Conservation (phyloP, 2,888 invertebrate genomes). For the Calameuta pallipes region DNA sequence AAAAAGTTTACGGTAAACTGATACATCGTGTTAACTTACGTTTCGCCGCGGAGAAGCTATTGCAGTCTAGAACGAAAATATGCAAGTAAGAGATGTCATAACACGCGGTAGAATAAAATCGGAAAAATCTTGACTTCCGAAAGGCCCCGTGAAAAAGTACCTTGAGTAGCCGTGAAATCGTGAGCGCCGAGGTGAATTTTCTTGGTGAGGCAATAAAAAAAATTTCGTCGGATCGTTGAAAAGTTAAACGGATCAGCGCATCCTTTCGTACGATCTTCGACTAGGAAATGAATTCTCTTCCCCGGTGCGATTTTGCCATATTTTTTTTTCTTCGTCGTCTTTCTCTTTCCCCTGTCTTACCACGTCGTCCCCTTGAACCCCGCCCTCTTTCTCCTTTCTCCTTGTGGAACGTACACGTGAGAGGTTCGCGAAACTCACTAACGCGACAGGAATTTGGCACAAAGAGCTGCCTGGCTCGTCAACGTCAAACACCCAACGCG, state of each 20-base stretch:
- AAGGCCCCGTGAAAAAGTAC: neutral
- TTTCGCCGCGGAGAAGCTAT: too few relatives aligned
- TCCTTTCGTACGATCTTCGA: neutral
- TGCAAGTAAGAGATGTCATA: neutral
- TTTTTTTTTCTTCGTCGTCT: neutral
- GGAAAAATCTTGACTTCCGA: neutral
- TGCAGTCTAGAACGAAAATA: too few relatives aligned
- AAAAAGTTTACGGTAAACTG: too few relatives aligned
- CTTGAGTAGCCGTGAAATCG: neutral
- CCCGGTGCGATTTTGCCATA: neutral
- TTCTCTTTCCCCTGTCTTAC: neutral
- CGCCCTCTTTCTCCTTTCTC: neutral
- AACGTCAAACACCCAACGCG: neutral
- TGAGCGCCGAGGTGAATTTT: neutral
- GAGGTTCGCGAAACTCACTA: neutral
- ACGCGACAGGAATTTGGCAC: neutral
- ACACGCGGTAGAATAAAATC: neutral
- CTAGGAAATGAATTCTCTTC: neutral
- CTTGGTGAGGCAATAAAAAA: neutral
- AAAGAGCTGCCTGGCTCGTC: neutral
- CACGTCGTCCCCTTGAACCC: neutral
- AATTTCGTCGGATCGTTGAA: neutral
- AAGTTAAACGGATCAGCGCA: neutral
- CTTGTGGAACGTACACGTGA: neutral
- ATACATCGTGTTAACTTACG: too few relatives aligned